These are phyloP conservation scores for Ptyas mucosa DNA, from an alignment of 2,113 vertebrate species.

Conservation along the genomic window DNA sequence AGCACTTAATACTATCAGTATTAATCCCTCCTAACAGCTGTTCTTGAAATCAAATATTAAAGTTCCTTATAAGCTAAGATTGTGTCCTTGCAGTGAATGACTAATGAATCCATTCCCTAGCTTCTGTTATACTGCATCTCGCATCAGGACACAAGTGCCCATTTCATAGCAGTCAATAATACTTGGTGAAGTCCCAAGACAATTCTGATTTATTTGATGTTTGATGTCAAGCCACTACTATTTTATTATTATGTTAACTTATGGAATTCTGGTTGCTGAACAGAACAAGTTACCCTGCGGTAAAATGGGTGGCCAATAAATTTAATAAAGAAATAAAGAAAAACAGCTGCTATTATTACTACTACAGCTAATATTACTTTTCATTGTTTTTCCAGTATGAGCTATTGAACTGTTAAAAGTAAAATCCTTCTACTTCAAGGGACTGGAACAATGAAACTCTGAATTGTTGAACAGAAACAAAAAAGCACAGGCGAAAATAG, in stretches of 20 bases:
- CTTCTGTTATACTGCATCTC: not conserved
- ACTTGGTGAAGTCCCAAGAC: not conserved
- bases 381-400: not conserved
- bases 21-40: not conserved
- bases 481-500: not conserved
- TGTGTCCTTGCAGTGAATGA: not conserved
- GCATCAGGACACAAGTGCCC: not conserved
- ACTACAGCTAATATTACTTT: not conserved
- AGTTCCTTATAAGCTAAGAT: not conserved
- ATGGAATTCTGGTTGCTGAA: not conserved
- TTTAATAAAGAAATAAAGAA: not conserved
- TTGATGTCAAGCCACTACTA: not conserved
- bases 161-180: not conserved
- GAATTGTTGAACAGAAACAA: not conserved
- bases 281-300: not conserved
- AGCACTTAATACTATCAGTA: not conserved
- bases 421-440: not conserved
- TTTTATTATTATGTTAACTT: not conserved
- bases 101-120: not conserved
- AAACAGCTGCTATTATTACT: not conserved
- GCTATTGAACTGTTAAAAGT: not conserved
- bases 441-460: not conserved
- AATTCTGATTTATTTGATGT: not conserved
- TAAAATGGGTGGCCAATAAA: not conserved
- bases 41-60: not conserved